A percentile compares a stretch with the other conserved stretches of the same genome.
phyloP scores from a whole-genome alignment of 1,140 invertebrate genomes.

The Lutraria rhynchaena region DNA sequence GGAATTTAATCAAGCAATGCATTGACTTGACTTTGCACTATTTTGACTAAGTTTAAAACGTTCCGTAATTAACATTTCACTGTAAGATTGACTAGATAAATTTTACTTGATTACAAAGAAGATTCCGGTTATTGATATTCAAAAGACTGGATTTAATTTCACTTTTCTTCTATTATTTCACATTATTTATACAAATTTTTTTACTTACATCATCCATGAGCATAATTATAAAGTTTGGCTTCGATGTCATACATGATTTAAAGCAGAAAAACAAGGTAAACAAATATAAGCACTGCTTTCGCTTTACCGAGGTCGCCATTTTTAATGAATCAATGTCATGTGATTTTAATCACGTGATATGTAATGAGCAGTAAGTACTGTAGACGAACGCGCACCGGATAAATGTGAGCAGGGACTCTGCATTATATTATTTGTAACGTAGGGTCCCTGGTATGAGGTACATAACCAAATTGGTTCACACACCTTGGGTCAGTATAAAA shows the following conservation, averaged over 20 bases:
- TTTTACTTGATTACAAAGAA: neutral
- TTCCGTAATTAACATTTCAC: no score
- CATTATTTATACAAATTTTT: neutral
- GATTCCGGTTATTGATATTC: neutral
- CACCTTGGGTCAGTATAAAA: no score
- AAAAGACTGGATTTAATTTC: neutral
- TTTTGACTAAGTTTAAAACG: neutral
- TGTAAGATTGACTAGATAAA: neutral
- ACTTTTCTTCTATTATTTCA: no score
- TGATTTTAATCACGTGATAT: no score
- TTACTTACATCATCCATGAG: conserved; percentile 81
- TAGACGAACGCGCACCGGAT: no score
- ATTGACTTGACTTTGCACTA: neutral
- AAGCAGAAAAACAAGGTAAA: neutral
- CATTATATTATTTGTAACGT: no score
- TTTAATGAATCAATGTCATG: no score
- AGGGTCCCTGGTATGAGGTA: no score
- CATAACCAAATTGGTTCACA: no score
- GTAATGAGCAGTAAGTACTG: no score
- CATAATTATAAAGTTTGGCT: conserved; percentile 80
- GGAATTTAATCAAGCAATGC: neutral
- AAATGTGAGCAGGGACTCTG: no score
- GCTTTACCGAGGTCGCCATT: no score
- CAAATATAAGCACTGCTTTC: neutral
- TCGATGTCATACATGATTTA: conserved; percentile 32